Percentiles rank a stretch among this genome's conserved stretches.
Evolutionary conservation across 2,797 vertebrate genomes (phyloP).

Genomic region (Thalassophryne amazonica): DNA sequence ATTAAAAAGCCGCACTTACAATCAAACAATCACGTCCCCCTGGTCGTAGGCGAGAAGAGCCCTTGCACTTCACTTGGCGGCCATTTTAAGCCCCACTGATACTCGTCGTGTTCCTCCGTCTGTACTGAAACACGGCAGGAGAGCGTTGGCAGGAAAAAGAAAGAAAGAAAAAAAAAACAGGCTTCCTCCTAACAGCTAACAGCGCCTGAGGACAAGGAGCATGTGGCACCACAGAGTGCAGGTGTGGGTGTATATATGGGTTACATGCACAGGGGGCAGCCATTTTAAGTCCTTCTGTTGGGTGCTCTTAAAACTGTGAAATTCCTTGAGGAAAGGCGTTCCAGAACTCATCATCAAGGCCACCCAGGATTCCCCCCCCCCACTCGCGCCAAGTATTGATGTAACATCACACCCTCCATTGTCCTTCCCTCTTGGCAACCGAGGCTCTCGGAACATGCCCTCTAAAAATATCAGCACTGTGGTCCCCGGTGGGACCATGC

Average conservation of each 20-base stretch:
- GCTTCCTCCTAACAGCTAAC: constrained; percentile 38
- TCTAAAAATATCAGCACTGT: constrained; percentile 80
- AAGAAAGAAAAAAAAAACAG: no score
- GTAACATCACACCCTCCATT: constrained; percentile 83
- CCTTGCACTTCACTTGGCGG: constrained; percentile 55
- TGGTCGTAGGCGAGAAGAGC: constrained; percentile 36
- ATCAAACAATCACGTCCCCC: constrained; percentile 65
- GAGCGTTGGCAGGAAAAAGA: constrained; percentile 44
- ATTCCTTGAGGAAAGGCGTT: constrained; percentile 73
- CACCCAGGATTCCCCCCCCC: constrained; percentile 74
- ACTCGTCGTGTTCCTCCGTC: constrained; percentile 54
- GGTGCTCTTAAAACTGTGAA: constrained; percentile 68
- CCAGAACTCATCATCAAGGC: constrained; percentile 77
- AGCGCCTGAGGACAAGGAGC: constrained; percentile 45
- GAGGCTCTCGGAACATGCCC: constrained; percentile 80
- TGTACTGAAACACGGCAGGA: constrained; percentile 58
- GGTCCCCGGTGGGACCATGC: constrained; percentile 73
- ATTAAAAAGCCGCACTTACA: constrained; percentile 70
- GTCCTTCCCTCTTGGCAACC: constrained; percentile 81
- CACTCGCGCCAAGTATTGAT: constrained; percentile 76
- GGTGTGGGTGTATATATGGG: constrained; percentile 26
- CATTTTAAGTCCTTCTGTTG: constrained; percentile 64
- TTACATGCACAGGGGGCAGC: constrained; percentile 39
- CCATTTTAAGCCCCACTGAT: constrained; percentile 71
- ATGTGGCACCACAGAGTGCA: constrained; percentile 33